phyloP scores from a whole-genome alignment of 1,140 invertebrate species.

The Caerostris darwini region DNA sequence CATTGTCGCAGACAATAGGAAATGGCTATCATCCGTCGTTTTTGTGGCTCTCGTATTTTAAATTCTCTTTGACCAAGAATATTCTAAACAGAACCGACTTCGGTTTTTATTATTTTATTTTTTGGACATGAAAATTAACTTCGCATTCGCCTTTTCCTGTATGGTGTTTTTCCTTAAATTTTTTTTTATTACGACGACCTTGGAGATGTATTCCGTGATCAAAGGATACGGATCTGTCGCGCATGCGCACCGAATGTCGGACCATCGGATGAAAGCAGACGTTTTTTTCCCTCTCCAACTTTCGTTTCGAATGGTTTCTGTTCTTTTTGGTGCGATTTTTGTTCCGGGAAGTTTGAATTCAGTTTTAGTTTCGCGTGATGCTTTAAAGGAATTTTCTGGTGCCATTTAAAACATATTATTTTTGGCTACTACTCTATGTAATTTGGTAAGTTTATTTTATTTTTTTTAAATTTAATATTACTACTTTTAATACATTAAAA shows the following conservation, averaged over 20 bases:
- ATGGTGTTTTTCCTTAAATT: neutral
- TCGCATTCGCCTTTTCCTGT: neutral
- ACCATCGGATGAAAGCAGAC: neutral
- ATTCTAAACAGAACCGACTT: neutral
- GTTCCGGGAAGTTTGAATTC: too few species aligned
- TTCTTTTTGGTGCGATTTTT: neutral
- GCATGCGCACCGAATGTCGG: neutral
- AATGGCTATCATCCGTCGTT: neutral
- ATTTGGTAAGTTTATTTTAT: too few species aligned
- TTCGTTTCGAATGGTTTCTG: neutral
- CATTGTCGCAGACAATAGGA: neutral
- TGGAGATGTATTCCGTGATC: constrained; percentile 29
- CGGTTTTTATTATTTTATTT: neutral
- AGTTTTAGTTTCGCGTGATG: too few species aligned
- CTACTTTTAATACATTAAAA: too few species aligned
- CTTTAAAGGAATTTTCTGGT: too few species aligned
- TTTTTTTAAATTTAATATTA: too few species aligned
- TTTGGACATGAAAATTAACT: neutral
- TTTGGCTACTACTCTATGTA: too few species aligned
- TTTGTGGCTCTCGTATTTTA: neutral
- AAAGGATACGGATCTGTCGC: neutral
- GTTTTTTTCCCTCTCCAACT: neutral
- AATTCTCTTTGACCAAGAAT: neutral
- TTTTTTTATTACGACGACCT: neutral
- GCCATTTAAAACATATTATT: too few species aligned